Evolutionary conservation across 2,797 vertebrate genomes (phyloP).

Genomic region (Sphenodon punctatus): DNA sequence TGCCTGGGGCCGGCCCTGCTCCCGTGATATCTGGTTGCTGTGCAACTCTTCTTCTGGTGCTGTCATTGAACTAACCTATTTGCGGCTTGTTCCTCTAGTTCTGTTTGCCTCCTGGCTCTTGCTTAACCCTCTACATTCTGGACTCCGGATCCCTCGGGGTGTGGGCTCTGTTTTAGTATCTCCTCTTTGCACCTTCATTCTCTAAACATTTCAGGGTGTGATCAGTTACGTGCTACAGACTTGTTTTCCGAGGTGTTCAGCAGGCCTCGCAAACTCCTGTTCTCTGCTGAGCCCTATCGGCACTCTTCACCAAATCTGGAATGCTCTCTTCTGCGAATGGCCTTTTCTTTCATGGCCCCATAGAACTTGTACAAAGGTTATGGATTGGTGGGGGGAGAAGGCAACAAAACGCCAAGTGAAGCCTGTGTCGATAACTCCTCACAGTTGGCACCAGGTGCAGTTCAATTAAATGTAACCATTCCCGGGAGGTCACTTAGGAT

Average conservation of each 20-base stretch:
- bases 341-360: not conserved
- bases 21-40: too few species aligned
- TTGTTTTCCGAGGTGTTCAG: not conserved
- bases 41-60: constrained; percentile 1
- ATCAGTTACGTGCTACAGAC: not conserved
- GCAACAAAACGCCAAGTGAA: not conserved
- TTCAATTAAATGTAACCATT: not conserved
- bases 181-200: not conserved
- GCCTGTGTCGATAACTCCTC: not conserved
- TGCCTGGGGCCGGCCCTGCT: too few species aligned
- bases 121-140: not conserved
- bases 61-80: constrained; percentile 15
- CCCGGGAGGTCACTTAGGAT: not conserved
- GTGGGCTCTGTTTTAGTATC: not conserved
- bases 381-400: not conserved
- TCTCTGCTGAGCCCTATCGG: not conserved
- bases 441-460: not conserved
- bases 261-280: not conserved
- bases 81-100: not conserved
- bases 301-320: not conserved
- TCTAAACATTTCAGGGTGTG: not conserved
- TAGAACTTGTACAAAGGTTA: not conserved
- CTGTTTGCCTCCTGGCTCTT: not conserved
- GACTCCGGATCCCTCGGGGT: not conserved
- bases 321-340: not conserved